Conservation (phyloP, 2,113 vertebrate genomes). For the Phocoena sinus region DNA sequence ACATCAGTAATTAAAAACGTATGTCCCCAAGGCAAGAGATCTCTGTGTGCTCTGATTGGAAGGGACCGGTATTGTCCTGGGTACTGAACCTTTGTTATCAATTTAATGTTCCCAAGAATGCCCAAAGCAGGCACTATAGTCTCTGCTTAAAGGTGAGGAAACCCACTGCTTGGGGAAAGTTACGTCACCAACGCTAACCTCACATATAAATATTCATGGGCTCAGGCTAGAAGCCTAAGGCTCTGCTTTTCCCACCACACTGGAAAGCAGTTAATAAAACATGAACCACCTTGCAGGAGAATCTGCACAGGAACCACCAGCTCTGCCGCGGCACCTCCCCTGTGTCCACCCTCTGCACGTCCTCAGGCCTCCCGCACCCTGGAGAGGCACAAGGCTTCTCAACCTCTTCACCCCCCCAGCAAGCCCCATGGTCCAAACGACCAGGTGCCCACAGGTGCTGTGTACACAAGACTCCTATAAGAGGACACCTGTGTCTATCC, state of each 20-base stretch:
- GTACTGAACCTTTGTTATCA: not conserved
- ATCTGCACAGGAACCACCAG: rapidly evolving
- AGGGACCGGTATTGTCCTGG: rapidly evolving
- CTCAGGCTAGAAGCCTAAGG: not conserved
- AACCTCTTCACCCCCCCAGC: not conserved
- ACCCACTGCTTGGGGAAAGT: not conserved
- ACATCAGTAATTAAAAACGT: not conserved
- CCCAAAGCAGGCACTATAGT: rapidly evolving
- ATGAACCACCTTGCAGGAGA: not conserved
- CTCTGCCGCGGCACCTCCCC: rapidly evolving
- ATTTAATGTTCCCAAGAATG: not conserved
- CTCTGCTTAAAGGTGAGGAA: not conserved
- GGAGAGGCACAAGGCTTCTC: not conserved
- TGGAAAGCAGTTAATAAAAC: not conserved
- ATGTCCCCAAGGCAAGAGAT: not conserved
- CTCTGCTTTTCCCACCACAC: not conserved
- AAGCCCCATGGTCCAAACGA: rapidly evolving
- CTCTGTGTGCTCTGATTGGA: rapidly evolving
- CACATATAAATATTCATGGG: rapidly evolving
- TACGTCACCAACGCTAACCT: rapidly evolving
- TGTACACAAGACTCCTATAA: not conserved
- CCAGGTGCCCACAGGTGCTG: not conserved
- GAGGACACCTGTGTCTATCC: not conserved
- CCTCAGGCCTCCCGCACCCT: not conserved
- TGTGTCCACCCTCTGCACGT: rapidly evolving